phyloP scores from a whole-genome alignment of 2,888 invertebrate genomes.

The Cephus rjabovi region DNA sequence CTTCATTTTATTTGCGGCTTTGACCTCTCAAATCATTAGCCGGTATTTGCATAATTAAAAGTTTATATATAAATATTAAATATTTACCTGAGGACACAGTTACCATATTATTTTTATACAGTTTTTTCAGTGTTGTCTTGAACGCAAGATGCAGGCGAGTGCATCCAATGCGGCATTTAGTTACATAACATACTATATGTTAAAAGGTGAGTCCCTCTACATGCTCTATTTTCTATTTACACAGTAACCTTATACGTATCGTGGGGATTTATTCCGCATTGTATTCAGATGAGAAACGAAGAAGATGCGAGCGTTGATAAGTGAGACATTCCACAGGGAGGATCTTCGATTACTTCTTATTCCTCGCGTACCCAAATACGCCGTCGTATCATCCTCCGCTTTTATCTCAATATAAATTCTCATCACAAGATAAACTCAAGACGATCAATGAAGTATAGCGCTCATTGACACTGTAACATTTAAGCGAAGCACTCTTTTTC shows the following conservation, averaged over 20 bases:
- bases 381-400: neutral
- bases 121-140: neutral
- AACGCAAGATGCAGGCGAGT: neutral
- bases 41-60: no score
- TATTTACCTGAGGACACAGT: neutral
- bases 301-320: constrained; percentile 28
- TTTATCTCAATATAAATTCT: neutral
- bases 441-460: neutral
- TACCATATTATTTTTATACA: neutral
- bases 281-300: constrained; percentile 36
- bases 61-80: neutral
- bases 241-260: constrained; percentile 7
- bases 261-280: constrained; percentile 33
- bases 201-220: neutral
- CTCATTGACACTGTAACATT: neutral
- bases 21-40: no score
- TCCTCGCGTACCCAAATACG: neutral
- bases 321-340: constrained; percentile 55
- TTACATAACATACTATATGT: neutral
- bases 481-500: neutral
- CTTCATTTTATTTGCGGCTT: no score
- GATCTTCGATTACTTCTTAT: constrained; percentile 69
- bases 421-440: neutral
- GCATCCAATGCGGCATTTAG: neutral
- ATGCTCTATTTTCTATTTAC: constrained; percentile 5